phyloP scores from a whole-genome alignment of 2,797 vertebrate species.

The Alcedo quadribrachys region DNA sequence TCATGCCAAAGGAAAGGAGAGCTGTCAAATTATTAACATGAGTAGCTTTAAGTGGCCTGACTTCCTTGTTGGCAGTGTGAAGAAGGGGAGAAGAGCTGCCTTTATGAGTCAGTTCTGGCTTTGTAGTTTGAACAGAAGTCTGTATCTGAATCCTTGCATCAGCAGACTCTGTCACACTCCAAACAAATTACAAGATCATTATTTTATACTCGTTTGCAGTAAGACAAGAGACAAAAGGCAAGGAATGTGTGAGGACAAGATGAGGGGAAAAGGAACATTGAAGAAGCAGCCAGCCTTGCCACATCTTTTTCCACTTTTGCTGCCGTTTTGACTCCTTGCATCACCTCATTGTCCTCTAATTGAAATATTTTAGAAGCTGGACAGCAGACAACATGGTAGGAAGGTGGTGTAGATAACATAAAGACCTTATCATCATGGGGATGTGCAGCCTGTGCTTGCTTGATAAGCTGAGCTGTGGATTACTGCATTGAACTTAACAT shows the following conservation, averaged over 20 bases:
- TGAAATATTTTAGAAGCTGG: conserved; percentile 20
- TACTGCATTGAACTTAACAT: background rate
- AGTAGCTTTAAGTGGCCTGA: conserved; percentile 43
- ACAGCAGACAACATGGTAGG: conserved; percentile 2
- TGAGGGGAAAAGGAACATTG: background rate
- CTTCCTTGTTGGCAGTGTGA: conserved; percentile 56
- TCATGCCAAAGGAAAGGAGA: conserved; percentile 37
- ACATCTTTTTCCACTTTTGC: background rate
- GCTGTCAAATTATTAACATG: conserved; percentile 40
- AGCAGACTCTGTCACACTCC: conserved; percentile 60
- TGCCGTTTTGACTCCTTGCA: background rate
- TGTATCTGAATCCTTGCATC: conserved; percentile 58
- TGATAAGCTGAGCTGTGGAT: background rate
- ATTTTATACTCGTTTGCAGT: conserved; percentile 36
- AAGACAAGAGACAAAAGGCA: conserved; percentile 4
- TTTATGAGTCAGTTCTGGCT: conserved; percentile 67
- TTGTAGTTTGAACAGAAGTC: conserved; percentile 55
- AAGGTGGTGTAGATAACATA: background rate
- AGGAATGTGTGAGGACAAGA: background rate
- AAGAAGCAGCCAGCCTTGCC: background rate
- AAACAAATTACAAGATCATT: conserved; percentile 27
- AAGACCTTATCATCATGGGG: background rate
- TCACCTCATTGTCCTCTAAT: background rate
- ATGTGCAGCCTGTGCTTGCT: background rate
- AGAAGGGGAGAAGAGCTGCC: conserved; percentile 45